Percentiles rank a stretch among this genome's conserved stretches.
These are phyloP conservation scores for Onychorhynchus coronatus DNA, from an alignment of 2,113 vertebrate genomes.

Conservation along the genomic window DNA sequence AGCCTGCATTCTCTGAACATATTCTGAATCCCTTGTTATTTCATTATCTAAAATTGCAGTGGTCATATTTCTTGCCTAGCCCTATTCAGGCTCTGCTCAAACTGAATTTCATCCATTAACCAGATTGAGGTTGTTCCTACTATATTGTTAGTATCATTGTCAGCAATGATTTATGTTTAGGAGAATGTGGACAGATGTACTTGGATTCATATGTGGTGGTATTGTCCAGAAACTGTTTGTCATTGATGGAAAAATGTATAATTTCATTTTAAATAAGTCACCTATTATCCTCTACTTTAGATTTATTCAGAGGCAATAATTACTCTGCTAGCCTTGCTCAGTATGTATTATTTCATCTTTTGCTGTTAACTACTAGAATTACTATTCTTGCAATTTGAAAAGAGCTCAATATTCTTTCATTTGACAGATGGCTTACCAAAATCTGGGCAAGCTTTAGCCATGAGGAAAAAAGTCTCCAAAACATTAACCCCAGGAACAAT, in stretches of 20 bases:
- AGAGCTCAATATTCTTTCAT: background rate
- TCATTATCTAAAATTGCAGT: background rate
- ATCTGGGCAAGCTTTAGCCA: background rate
- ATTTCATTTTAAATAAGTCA: background rate
- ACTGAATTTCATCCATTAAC: background rate
- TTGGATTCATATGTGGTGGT: background rate
- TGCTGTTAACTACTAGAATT: slow-evolving; percentile 13
- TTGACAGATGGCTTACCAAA: background rate
- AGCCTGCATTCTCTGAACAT: background rate
- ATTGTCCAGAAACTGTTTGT: background rate
- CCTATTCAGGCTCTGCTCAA: background rate
- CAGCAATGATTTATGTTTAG: background rate
- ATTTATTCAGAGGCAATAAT: slow-evolving; percentile 31
- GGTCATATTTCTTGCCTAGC: background rate
- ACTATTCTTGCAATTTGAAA: background rate
- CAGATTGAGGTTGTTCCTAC: background rate
- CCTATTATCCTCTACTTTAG: background rate
- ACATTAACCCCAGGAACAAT: background rate
- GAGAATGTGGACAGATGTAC: background rate
- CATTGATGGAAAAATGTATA: background rate
- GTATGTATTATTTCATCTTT: background rate
- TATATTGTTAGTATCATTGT: slow-evolving; percentile 4
- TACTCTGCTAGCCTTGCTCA: background rate
- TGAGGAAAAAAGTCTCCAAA: background rate
- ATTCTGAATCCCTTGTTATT: background rate